Conservation (phyloP, 2,113 vertebrate species). For the Seriola dumerili region DNA sequence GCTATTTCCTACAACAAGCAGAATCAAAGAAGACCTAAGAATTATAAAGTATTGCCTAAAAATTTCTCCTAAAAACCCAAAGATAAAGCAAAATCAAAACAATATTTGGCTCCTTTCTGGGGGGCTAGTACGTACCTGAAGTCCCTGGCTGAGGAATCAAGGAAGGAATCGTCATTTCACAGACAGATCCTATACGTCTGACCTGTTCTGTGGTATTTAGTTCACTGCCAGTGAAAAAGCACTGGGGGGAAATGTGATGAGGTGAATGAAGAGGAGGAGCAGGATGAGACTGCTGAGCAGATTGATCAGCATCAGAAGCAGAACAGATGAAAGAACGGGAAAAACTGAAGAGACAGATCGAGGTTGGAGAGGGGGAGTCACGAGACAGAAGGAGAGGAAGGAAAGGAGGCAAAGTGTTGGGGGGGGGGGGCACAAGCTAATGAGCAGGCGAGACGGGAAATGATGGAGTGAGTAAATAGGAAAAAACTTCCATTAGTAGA, state of each 20-base stretch:
- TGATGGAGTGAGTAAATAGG: neutral
- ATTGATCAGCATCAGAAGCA: conserved; percentile 50
- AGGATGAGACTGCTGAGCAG: conserved; percentile 30
- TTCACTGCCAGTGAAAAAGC: neutral
- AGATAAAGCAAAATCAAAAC: neutral
- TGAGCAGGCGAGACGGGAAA: conserved; percentile 13
- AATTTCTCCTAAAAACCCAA: too few species aligned
- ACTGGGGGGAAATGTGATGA: neutral
- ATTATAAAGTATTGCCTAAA: too few species aligned
- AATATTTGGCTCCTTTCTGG: neutral
- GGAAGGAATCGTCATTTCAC: neutral
- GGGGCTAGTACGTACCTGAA: neutral
- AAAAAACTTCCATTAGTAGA: neutral
- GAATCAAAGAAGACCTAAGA: too few species aligned
- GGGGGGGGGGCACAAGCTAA: neutral
- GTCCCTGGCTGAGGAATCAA: neutral
- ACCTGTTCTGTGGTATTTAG: neutral
- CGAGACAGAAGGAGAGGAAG: conserved; percentile 50
- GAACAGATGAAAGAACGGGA: conserved; percentile 49
- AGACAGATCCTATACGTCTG: neutral
- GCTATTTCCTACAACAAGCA: too few species aligned
- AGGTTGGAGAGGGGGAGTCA: conserved; percentile 26
- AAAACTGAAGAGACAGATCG: conserved; percentile 48
- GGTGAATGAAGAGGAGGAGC: neutral
- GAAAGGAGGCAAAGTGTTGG: neutral